Conservation (phyloP, 2,797 vertebrate genomes). For the Momotus momota region DNA sequence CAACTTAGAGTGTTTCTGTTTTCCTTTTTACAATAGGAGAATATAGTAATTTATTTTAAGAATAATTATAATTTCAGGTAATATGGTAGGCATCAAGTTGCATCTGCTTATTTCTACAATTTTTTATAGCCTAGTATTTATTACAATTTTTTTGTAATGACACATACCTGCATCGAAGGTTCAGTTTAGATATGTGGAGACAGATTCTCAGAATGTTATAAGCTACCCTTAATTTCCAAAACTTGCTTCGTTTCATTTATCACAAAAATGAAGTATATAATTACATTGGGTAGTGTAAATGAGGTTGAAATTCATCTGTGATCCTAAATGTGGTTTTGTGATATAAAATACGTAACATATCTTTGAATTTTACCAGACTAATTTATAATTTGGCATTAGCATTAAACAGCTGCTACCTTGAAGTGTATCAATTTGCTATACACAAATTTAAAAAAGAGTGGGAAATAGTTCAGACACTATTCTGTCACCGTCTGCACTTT, state of each 20-base stretch:
- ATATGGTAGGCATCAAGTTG: not conserved
- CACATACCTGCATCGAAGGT: not conserved
- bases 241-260: not conserved
- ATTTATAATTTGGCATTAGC: slow-evolving; percentile 72
- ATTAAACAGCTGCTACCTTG: slow-evolving; percentile 75
- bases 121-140: not conserved
- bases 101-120: not conserved
- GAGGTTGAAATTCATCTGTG: slow-evolving; percentile 17
- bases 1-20: not conserved
- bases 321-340: slow-evolving; percentile 9
- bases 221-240: not conserved
- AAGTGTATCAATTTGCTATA: slow-evolving; percentile 74
- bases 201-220: not conserved
- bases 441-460: slow-evolving; percentile 45
- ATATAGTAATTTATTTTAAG: not conserved
- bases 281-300: slow-evolving; percentile 12
- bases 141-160: not conserved
- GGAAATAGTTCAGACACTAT: slow-evolving; percentile 66
- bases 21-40: not conserved
- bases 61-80: not conserved
- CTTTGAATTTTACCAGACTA: slow-evolving; percentile 41
- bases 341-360: slow-evolving; percentile 16
- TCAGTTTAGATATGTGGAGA: not conserved
- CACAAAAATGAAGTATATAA: not conserved
- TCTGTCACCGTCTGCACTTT: slow-evolving; percentile 71